Conservation (phyloP, 1,140 invertebrate species). For the Plectrocnemia conspersa region DNA sequence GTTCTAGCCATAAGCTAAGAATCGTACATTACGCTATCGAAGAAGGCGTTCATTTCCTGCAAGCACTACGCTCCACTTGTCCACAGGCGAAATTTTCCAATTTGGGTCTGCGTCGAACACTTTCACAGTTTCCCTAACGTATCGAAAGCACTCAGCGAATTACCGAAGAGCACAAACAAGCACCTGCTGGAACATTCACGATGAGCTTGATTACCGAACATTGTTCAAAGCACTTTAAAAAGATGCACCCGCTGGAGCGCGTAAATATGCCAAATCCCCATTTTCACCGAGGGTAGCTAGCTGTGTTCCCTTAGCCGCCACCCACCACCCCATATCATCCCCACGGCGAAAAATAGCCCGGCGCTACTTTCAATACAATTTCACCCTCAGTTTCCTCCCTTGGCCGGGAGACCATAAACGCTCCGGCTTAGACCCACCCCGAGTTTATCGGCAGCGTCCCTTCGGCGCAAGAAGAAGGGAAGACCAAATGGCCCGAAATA, state of each 20-base stretch:
- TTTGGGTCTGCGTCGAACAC: no score
- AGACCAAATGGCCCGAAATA: constrained; percentile 33
- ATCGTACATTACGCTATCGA: no score
- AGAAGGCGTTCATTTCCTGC: no score
- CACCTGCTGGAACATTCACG: constrained; percentile 29
- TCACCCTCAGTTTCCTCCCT: constrained; percentile 18
- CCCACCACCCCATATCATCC: neutral
- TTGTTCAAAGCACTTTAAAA: constrained; percentile 32
- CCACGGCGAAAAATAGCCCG: neutral
- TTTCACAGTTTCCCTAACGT: neutral
- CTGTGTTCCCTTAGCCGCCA: neutral
- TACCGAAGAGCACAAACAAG: constrained; percentile 11
- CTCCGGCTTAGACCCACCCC: constrained; percentile 19
- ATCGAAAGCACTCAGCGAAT: constrained; percentile 13
- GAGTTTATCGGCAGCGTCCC: constrained; percentile 27
- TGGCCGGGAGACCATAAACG: constrained; percentile 17
- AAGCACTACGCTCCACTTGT: no score
- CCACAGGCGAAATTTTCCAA: no score
- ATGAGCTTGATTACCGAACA: constrained; percentile 34
- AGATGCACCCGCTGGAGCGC: constrained; percentile 29
- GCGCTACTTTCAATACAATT: constrained; percentile 10
- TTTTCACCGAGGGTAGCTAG: no score
- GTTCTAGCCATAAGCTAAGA: no score
- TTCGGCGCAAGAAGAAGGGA: constrained; percentile 9
- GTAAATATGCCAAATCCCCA: constrained; percentile 22